phyloP scores from a whole-genome alignment of 1,140 invertebrate genomes.

The Bombus cullumanus region DNA sequence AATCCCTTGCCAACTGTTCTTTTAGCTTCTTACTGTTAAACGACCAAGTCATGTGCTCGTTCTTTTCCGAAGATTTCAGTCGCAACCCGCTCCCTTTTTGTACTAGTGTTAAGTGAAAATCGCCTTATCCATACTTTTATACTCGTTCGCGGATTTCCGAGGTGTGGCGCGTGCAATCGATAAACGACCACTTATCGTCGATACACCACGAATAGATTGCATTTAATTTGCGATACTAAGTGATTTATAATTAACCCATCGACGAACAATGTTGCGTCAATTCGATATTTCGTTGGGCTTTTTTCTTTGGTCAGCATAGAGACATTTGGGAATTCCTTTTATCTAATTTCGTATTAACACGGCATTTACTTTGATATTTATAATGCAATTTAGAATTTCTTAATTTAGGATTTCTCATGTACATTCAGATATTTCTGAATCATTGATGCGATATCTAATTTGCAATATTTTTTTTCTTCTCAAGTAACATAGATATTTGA shows the following conservation, averaged over 20 bases:
- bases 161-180: neutral
- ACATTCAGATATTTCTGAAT: too few relatives aligned
- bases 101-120: neutral
- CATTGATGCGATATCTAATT: neutral
- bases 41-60: too few relatives aligned
- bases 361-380: too few relatives aligned
- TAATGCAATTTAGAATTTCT: too few relatives aligned
- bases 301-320: neutral
- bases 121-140: conserved; percentile 20
- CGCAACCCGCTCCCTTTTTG: neutral
- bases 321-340: too few relatives aligned
- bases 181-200: neutral
- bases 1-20: neutral
- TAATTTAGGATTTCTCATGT: too few relatives aligned
- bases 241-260: neutral
- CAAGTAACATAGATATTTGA: neutral
- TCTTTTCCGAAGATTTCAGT: neutral
- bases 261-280: neutral
- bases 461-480: neutral
- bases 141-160: conserved; percentile 1
- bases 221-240: neutral
- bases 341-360: too few relatives aligned
- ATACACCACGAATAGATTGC: neutral
- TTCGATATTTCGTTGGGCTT: neutral
- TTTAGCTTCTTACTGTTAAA: neutral